Evolutionary conservation across 2,113 vertebrate species (phyloP).

Genomic region (Tupaia chinensis): DNA sequence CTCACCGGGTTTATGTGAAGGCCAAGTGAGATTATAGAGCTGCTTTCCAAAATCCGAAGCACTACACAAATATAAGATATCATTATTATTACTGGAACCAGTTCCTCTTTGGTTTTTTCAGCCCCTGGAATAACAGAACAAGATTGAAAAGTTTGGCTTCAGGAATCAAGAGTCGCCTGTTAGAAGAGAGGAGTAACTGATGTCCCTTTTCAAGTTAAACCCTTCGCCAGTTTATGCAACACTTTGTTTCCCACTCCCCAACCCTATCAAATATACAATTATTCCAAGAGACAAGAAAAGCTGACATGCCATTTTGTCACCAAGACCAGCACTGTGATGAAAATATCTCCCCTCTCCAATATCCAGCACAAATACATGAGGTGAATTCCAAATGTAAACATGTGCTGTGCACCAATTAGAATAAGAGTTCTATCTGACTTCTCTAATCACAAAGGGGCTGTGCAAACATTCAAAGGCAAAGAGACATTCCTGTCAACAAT

Average conservation of each 20-base stretch:
- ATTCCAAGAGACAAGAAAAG: not conserved
- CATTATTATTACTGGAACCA: conserved; percentile 52
- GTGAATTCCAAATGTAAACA: not conserved
- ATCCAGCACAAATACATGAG: not conserved
- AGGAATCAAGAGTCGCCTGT: not conserved
- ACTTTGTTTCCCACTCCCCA: not conserved
- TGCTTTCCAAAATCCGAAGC: conserved; percentile 32
- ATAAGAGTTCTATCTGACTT: not conserved
- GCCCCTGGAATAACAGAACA: not conserved
- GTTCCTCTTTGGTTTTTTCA: conserved; percentile 31
- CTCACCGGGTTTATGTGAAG: conserved; percentile 44
- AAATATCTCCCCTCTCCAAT: not conserved
- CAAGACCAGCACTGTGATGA: not conserved
- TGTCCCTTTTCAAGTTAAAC: not conserved
- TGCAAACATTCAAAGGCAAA: conserved; percentile 28
- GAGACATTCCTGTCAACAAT: not conserved
- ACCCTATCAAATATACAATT: not conserved
- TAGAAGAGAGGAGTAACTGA: not conserved
- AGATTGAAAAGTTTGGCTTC: not conserved
- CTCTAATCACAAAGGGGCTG: not conserved
- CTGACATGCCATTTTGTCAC: not conserved
- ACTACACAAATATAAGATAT: conserved; percentile 39
- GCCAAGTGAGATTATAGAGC: conserved; percentile 56
- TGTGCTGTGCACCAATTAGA: not conserved
- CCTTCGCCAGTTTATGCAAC: not conserved